phyloP scores from a whole-genome alignment of 2,888 invertebrate species.

The Sepioteuthis lessoniana region DNA sequence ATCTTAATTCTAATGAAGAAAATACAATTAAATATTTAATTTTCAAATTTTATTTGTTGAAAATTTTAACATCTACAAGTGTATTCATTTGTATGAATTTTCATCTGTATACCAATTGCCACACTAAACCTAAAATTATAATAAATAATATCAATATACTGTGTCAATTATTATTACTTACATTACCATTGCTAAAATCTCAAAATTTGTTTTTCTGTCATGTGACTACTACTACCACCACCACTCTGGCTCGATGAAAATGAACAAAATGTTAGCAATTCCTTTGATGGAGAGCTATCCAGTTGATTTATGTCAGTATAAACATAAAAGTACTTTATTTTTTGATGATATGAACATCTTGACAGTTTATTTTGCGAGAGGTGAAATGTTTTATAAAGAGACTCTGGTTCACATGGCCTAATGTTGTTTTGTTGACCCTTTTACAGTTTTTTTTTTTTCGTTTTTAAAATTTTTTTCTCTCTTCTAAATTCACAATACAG shows the following conservation, averaged over 20 bases:
- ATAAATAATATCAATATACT: no score
- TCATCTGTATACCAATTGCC: no score
- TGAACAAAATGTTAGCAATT: neutral
- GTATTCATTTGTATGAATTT: no score
- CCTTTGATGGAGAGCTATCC: neutral
- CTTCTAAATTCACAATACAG: neutral
- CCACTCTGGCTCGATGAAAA: neutral
- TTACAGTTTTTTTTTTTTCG: neutral
- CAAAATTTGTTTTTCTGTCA: neutral
- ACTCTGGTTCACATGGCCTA: neutral
- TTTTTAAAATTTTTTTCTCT: neutral
- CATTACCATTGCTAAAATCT: neutral
- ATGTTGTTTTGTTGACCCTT: constrained; percentile 33
- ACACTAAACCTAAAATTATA: no score
- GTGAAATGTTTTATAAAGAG: constrained; percentile 6
- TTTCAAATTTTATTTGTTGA: neutral
- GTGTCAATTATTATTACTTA: no score
- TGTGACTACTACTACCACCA: neutral
- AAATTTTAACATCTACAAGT: no score
- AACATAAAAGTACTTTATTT: neutral
- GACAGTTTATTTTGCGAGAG: neutral
- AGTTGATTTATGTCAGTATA: neutral
- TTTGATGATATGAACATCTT: neutral
- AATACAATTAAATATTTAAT: neutral
- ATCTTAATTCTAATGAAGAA: no score